Conservation (phyloP, 2,113 vertebrate genomes). For the Eleginops maclovinus region DNA sequence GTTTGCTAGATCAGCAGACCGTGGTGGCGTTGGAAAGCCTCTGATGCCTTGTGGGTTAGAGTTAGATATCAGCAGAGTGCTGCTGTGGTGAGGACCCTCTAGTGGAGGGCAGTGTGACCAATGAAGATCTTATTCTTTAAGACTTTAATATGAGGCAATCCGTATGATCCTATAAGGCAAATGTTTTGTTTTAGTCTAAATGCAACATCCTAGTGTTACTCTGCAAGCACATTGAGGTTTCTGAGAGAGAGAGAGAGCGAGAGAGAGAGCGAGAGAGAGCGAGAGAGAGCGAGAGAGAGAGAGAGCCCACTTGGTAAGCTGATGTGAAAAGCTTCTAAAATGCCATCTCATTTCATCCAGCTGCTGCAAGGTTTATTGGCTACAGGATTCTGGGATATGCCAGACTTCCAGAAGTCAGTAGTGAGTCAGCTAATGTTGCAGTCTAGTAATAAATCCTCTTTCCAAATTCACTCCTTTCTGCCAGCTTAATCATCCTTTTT, state of each 20-base stretch:
- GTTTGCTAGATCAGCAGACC: constrained; percentile 53
- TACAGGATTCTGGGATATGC: constrained; percentile 49
- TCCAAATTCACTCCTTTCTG: constrained; percentile 40
- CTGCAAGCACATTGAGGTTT: constrained; percentile 15
- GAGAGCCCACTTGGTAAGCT: constrained; percentile 45
- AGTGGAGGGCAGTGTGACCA: constrained; percentile 7
- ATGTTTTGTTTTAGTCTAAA: neutral
- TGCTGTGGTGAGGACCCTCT: constrained; percentile 21
- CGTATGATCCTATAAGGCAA: neutral
- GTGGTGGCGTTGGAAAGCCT: constrained; percentile 57
- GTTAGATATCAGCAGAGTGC: constrained; percentile 59
- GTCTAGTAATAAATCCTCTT: constrained; percentile 56
- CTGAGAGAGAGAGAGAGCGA: constrained; percentile 16
- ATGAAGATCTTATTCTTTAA: neutral
- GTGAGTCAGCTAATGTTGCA: constrained; percentile 71
- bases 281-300: constrained; percentile 26
- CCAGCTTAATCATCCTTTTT: constrained; percentile 37
- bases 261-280: constrained; percentile 28
- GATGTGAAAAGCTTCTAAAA: constrained; percentile 68
- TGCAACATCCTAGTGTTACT: constrained; percentile 13
- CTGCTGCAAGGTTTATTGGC: constrained; percentile 70
- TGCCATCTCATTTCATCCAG: constrained; percentile 70
- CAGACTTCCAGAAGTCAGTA: constrained; percentile 61
- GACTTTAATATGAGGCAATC: neutral
- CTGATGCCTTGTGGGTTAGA: constrained; percentile 54